phyloP scores from a whole-genome alignment of 2,888 invertebrate genomes.

The Stegophylla sp. region DNA sequence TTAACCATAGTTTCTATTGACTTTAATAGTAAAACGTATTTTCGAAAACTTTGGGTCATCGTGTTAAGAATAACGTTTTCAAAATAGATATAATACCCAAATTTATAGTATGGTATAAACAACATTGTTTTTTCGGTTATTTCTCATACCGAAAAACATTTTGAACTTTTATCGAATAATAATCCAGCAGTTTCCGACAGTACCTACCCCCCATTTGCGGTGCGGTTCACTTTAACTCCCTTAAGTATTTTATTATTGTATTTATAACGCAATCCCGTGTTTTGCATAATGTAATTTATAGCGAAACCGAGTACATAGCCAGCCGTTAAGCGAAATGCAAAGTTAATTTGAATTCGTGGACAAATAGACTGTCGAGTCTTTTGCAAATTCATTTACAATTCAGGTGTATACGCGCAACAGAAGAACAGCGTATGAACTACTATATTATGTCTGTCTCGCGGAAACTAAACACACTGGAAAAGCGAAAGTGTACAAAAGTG shows the following conservation, averaged over 20 bases:
- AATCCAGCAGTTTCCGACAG: background rate
- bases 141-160: background rate
- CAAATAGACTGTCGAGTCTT: background rate
- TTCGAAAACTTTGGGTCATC: no score
- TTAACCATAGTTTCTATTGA: no score
- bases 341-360: conserved; percentile 35
- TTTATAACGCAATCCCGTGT: conserved; percentile 23
- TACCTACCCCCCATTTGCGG: background rate
- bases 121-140: background rate
- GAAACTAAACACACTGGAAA: no score
- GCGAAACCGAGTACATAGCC: background rate
- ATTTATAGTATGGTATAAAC: background rate
- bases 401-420: no score
- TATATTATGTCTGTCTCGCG: no score
- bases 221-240: conserved; percentile 5
- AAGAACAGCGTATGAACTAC: background rate
- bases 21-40: no score
- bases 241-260: conserved; percentile 31
- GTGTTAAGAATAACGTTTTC: no score
- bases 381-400: background rate
- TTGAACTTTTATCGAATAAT: background rate
- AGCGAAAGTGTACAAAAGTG: no score
- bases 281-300: conserved; percentile 53
- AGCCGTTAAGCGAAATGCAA: conserved; percentile 27
- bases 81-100: background rate